A percentile compares a stretch with the other conserved stretches of the same genome.
phyloP scores from a whole-genome alignment of 2,113 vertebrate genomes.

The Cephalopterus ornatus region DNA sequence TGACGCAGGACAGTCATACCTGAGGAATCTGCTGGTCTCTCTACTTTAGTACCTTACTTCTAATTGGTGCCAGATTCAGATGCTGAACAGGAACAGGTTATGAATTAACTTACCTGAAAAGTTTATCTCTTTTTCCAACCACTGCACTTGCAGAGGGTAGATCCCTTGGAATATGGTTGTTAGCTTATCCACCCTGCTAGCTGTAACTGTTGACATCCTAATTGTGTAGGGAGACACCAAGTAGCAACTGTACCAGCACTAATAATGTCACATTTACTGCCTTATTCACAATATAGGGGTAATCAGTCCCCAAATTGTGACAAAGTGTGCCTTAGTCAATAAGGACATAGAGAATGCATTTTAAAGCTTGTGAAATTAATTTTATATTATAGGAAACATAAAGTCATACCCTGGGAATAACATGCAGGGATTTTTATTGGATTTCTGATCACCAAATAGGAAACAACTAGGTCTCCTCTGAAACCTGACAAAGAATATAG shows the following conservation, averaged over 20 bases:
- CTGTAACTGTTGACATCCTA: not conserved
- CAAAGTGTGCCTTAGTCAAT: not conserved
- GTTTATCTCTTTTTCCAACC: not conserved
- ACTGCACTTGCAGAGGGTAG: not conserved
- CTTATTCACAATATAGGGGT: not conserved
- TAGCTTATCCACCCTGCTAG: not conserved
- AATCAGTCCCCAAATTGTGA: not conserved
- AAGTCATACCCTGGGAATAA: not conserved
- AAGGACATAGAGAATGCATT: not conserved
- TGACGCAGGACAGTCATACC: not conserved
- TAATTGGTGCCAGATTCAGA: not conserved
- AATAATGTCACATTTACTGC: not conserved
- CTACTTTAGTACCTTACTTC: not conserved
- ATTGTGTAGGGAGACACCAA: not conserved
- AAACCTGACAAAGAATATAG: not conserved
- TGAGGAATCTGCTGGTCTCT: not conserved
- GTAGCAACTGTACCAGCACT: not conserved
- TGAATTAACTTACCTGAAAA: not conserved
- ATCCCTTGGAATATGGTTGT: not conserved
- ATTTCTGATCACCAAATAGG: slow-evolving; percentile 18
- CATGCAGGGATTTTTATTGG: slow-evolving; percentile 7
- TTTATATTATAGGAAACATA: not conserved
- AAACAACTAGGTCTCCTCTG: slow-evolving; percentile 8
- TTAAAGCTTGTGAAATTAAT: slow-evolving; percentile 4
- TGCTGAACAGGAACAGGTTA: not conserved